Base-by-base conservation (phyloP, 2,113 vertebrate species). In the Hippocampus mohnikei region DNA sequence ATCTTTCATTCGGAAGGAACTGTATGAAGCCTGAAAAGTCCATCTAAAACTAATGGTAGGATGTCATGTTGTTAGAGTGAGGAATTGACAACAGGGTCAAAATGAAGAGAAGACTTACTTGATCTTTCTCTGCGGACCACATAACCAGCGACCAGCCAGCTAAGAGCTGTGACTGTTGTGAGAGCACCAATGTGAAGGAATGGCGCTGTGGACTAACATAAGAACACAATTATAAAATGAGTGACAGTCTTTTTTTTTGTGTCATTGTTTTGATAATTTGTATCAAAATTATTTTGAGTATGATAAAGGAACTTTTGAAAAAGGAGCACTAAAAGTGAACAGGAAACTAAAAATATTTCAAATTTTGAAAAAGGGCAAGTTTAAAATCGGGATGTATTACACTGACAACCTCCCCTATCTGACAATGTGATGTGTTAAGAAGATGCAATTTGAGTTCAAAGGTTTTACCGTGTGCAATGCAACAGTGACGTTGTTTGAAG, bases 121-220 rank as follows among this genome's bases (percentile, higher is more conserved):
- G 93, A 91, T 88, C 92, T 92, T 76, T 97, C 94, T 18, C 83
- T 89, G 1, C 95, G 92, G 69, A 94, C 93, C 55, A 97, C 96
- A 71, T 95, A 95, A 33, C 93, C 93, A 0, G 96, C 95, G 21
- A 98, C 85, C 29, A 99, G 87, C 97, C 97, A 98, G n/a, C 95
- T 94, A 75, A 98, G 79, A 0, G 91, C 91, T 0, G 97, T 98
- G 81, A 96, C 64, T 0, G 88, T 93, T 0, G 73, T 91, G 61
- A 99, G 90, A 15, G 94, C 96, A 55, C 94, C 96, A 21, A 98
- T 85, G 70, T 99, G 97, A 86, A 99, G 88, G 82, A 98, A 97
- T 0, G 97, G 97, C 5, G 95, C 96, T 18, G 95, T 98, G 74
- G 94, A 95, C 97, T 99, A 83, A 23, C 37, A 20, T 70, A 53